Percentiles rank a stretch among this genome's conserved stretches.
Evolutionary conservation across 2,113 vertebrate species (phyloP).

Genomic region (Blennius ocellaris): DNA sequence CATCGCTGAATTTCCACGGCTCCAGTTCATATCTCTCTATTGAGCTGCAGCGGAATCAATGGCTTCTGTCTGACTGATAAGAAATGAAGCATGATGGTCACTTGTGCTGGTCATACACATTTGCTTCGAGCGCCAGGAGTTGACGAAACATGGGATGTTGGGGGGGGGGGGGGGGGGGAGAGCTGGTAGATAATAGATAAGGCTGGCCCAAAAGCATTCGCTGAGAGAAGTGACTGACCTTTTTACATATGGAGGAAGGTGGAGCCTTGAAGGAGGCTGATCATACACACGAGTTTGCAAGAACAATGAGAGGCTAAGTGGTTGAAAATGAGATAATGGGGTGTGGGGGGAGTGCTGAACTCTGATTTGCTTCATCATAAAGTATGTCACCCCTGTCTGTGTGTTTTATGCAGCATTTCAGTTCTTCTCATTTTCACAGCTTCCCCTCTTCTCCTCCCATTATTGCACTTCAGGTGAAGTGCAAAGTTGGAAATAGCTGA

Average conservation of each 20-base stretch:
- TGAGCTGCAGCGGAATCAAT: slow-evolving; percentile 53
- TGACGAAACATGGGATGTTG: slow-evolving; percentile 26
- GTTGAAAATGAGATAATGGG: slow-evolving; percentile 1
- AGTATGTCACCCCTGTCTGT: slow-evolving; percentile 41
- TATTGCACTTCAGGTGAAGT: slow-evolving; percentile 11
- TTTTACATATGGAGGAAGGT: slow-evolving; percentile 10
- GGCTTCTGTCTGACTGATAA: slow-evolving; percentile 60
- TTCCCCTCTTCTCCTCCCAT: slow-evolving; percentile 7
- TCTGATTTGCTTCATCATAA: slow-evolving; percentile 29
- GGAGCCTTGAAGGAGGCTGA: not conserved
- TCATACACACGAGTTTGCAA: not conserved
- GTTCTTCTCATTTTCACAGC: too few relatives aligned
- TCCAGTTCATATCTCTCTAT: slow-evolving; percentile 38
- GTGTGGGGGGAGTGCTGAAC: not conserved
- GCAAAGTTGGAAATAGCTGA: slow-evolving; percentile 39
- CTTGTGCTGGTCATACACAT: slow-evolving; percentile 38
- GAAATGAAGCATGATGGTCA: slow-evolving; percentile 56
- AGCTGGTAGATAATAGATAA: slow-evolving; percentile 59
- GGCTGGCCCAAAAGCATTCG: slow-evolving; percentile 11
- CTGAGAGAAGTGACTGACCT: slow-evolving; percentile 43
- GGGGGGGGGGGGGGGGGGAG: slow-evolving; percentile 31
- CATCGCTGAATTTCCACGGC: slow-evolving; percentile 33
- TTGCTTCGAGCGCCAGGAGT: slow-evolving; percentile 17
- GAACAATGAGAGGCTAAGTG: slow-evolving; percentile 6
- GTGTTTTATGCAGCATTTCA: slow-evolving; percentile 19